Conservation (phyloP, 2,113 vertebrate genomes). For the Talpa occidentalis region DNA sequence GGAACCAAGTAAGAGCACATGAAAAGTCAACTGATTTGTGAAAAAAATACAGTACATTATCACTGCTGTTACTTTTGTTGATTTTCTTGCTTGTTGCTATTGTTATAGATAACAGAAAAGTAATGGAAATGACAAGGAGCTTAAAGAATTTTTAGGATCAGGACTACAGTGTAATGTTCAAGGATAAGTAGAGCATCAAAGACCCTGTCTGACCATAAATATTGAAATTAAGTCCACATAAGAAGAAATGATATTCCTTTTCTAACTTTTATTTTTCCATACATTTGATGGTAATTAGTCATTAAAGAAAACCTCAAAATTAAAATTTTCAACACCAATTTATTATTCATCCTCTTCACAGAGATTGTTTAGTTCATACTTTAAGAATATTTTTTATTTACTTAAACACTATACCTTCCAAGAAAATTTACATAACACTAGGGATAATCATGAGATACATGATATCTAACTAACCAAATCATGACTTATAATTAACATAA, state of each 20-base stretch:
- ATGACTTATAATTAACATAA: background rate
- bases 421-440: background rate
- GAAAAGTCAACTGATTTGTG: background rate
- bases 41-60: background rate
- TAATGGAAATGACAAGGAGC: background rate
- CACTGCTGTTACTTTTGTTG: background rate
- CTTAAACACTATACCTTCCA: background rate
- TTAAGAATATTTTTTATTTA: background rate
- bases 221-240: background rate
- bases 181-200: background rate
- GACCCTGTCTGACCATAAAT: background rate
- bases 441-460: background rate
- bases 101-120: background rate
- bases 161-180: background rate
- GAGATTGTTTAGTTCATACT: background rate
- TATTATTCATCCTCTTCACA: background rate
- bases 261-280: background rate
- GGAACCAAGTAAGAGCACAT: background rate
- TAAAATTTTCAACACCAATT: background rate
- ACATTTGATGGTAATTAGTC: background rate
- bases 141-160: background rate
- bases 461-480: background rate
- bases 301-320: conserved; percentile 1
- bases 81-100: background rate
- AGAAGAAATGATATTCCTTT: background rate